These are phyloP conservation scores for Palythoa heliodiscus DNA, from an alignment of 92 coral and sea anemone genomes.

Conservation along the genomic window DNA sequence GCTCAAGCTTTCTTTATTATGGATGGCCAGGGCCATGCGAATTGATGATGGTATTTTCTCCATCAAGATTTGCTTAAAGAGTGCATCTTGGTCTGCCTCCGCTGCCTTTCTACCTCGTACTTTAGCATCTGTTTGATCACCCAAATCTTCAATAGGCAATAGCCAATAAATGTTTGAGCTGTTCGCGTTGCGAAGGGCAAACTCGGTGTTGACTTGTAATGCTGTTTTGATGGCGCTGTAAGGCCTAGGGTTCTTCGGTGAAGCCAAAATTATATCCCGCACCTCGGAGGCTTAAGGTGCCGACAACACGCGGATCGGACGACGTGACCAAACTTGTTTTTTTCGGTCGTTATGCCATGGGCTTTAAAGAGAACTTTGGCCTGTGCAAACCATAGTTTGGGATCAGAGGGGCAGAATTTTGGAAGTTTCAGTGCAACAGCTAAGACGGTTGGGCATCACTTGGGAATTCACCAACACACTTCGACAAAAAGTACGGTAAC, in stretches of 20 bases:
- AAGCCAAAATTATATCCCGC: slow-evolving; percentile 49
- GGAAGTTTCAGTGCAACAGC: slow-evolving; percentile 32
- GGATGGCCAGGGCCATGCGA: slow-evolving; percentile 52
- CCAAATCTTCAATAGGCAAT: slow-evolving; percentile 56
- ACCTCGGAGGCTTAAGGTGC: slow-evolving; percentile 63
- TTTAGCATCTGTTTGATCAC: slow-evolving; percentile 46
- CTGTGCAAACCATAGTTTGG: slow-evolving; percentile 27
- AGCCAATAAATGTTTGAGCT: slow-evolving; percentile 55
- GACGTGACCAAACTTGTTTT: slow-evolving; percentile 61
- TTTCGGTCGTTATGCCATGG: slow-evolving; percentile 46
- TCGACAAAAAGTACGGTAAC: background rate
- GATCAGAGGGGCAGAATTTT: slow-evolving; percentile 32
- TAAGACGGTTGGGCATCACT: slow-evolving; percentile 25
- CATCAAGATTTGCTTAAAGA: background rate
- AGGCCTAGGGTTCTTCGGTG: slow-evolving; percentile 42
- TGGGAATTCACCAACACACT: background rate
- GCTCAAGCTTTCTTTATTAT: slow-evolving; percentile 37
- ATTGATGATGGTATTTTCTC: slow-evolving; percentile 50
- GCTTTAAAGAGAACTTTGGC: slow-evolving; percentile 51
- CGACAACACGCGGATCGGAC: slow-evolving; percentile 52
- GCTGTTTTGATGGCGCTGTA: slow-evolving; percentile 24
- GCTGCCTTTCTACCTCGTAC: slow-evolving; percentile 24
- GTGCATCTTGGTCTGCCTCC: background rate
- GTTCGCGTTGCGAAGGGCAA: slow-evolving; percentile 51
- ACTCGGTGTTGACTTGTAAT: slow-evolving; percentile 35